Evolutionary conservation across 1,140 invertebrate species (phyloP), one percentile per base, ranked within the genome.

Genomic region (Apis cerana): DNA sequence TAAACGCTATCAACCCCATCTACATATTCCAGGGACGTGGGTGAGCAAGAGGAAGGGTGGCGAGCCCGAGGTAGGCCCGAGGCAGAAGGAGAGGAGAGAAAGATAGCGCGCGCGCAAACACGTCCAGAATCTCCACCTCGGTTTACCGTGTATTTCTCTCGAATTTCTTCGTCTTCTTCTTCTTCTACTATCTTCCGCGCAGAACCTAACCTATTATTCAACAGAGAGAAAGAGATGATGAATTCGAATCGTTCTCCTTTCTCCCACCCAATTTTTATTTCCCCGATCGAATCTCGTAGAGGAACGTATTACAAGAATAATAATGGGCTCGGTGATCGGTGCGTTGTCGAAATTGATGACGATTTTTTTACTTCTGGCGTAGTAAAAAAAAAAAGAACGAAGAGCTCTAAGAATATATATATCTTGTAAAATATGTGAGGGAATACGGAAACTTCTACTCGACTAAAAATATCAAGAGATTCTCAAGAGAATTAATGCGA

Each of bases 1-100:
- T 92, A 92, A 92, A 92, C 89, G 91, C 85, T 91, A 92, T 92
- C 92, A 91, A 89, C 88, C 90, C 87, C 83, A 91, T 92, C 91
- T 91, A 90, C 91, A 92, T 92, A 92, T 89, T 88, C 82, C 77
- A 74, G 69, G 83, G 80, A 85, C 81, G 82, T 75, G 68, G 76
- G 64, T 52, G 52, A 67, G n/a, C 8, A 59, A 59, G 54, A 15
- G 15, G 33, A 1, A 43, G 43, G 72, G 50, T 52, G 71, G n/a
- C 15, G 54, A 50, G 50, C 13, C 15, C 23, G 76, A 68, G 56
- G 48, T 50, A 52, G 75, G 65, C 59, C 64, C 56, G 65, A 61
- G 75, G 65, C 33, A 50, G 65, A 75, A 61, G 61, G 54, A 70
- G 80, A 81, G 80, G 52, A 80, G 52, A 80, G 68, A 76, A 82